Evolutionary conservation across 2,797 vertebrate genomes (phyloP).

Genomic region (Ficedula albicollis): DNA sequence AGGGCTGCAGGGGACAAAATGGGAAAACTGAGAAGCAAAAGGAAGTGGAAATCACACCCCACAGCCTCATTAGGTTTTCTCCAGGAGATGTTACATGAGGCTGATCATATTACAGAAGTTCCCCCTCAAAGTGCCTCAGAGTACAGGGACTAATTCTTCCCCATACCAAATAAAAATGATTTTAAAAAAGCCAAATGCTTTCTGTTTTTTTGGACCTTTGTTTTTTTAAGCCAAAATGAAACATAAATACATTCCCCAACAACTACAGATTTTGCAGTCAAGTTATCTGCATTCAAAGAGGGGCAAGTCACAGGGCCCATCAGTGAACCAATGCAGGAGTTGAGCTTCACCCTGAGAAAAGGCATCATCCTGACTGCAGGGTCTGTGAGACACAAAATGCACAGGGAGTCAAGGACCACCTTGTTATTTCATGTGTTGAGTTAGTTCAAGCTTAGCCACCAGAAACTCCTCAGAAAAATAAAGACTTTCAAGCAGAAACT

Average conservation of each 20-base stretch:
- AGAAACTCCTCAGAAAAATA: not conserved
- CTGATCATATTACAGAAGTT: not conserved
- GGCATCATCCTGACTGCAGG: not conserved
- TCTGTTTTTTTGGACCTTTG: accelerated
- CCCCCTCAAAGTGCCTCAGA: not conserved
- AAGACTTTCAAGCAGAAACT: not conserved
- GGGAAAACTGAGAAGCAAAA: not conserved
- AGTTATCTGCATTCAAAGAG: not conserved
- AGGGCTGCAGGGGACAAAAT: not conserved
- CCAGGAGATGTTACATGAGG: not conserved
- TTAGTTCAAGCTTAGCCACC: not conserved
- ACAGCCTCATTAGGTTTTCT: not conserved
- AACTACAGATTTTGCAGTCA: not conserved
- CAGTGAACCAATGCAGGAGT: not conserved
- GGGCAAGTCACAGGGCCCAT: not conserved
- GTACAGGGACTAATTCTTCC: not conserved
- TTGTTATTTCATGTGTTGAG: not conserved
- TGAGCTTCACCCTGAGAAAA: not conserved
- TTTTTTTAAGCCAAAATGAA: not conserved
- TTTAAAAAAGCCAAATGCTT: not conserved
- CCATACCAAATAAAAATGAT: not conserved
- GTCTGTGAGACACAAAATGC: not conserved
- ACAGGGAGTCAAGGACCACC: not conserved
- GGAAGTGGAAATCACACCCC: not conserved
- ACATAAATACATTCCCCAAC: not conserved